Percentiles rank a stretch among this genome's conserved stretches.
phyloP scores from a whole-genome alignment of 2,888 invertebrate species.

The Carpatolechia fugitivella region DNA sequence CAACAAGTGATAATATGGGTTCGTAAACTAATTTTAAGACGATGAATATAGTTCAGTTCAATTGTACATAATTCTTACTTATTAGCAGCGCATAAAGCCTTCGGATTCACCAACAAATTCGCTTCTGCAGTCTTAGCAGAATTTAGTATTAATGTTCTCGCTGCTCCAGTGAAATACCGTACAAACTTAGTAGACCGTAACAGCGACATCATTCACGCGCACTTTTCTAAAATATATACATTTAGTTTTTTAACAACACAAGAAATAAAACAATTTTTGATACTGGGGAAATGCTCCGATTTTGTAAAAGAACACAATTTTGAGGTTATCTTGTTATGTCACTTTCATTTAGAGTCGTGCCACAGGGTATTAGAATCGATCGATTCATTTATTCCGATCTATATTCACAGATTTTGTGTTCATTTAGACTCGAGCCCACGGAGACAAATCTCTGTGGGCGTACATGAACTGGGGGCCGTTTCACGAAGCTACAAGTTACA shows the following conservation, averaged over 20 bases:
- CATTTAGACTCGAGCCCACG: neutral
- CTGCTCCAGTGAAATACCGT: conserved; percentile 85
- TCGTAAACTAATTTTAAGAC: no score
- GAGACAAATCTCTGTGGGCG: no score
- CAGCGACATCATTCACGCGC: conserved; percentile 76
- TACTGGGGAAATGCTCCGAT: conserved; percentile 4
- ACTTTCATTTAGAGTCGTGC: conserved; percentile 26
- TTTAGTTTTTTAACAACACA: conserved; percentile 11
- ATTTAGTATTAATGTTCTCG: conserved; percentile 83
- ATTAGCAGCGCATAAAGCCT: conserved; percentile 55
- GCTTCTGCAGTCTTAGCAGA: conserved; percentile 82
- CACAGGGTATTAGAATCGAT: no score
- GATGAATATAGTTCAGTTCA: no score
- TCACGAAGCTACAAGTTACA: no score
- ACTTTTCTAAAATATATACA: conserved; percentile 27
- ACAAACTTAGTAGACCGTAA: conserved; percentile 87
- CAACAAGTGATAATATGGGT: no score
- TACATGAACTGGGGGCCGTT: no score
- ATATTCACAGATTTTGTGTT: neutral
- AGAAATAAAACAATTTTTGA: conserved; percentile 12
- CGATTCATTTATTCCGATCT: neutral
- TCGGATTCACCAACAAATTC: conserved; percentile 69
- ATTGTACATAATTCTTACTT: conserved; percentile 52
- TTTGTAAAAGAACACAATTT: conserved; percentile 27
- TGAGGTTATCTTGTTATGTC: conserved; percentile 65